Evolutionary conservation across 2,888 invertebrate species (phyloP), one percentile per base, ranked within the genome.

Genomic region (Clanis bilineata): DNA sequence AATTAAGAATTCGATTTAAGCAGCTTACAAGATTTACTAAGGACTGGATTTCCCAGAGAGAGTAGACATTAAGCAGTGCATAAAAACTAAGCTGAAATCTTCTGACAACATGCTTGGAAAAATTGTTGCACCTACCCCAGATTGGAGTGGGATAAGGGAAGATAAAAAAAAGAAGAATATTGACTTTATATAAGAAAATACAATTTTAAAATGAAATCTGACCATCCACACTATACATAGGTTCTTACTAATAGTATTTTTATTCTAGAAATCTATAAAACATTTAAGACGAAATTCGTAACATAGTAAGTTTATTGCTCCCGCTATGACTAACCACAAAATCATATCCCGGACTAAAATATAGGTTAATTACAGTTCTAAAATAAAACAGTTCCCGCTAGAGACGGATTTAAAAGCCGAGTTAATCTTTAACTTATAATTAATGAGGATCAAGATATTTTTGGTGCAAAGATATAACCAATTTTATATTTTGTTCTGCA

Each of bases 141-240:
- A n/a, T n/a, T n/a, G n/a, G n/a, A n/a, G n/a, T n/a, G n/a, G n/a
- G n/a, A n/a, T 9, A 32, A 32, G 1, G 32, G 32, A 2, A 32
- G 1, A 32, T 9, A 32, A 9, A 32, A 32, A 7, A 32, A 32
- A 32, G 32, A 32, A 5, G 15, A 36, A 36, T 36, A 2, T 7
- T 77, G 72, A 76, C 72, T 75, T 74, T 73, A 38, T 21, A 45
- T 45, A 51, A 74, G 77, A 82, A 86, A 86, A 83, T 86, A 74
- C 80, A 82, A 83, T 77, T 12, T 23, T 22, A 22, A 23, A 22
- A 18, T 36, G 1, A 12, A 12, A 18, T 7, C 18, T 18, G 18
- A 9, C 41, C 18, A 18, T 18, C 41, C 41, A 2, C 18, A 18
- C 36, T 6, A 5, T 41, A 18, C 5, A 18, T 41, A n/a, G n/a